Conservation (phyloP, 2,888 invertebrate genomes). For the Lobophora halterata region DNA sequence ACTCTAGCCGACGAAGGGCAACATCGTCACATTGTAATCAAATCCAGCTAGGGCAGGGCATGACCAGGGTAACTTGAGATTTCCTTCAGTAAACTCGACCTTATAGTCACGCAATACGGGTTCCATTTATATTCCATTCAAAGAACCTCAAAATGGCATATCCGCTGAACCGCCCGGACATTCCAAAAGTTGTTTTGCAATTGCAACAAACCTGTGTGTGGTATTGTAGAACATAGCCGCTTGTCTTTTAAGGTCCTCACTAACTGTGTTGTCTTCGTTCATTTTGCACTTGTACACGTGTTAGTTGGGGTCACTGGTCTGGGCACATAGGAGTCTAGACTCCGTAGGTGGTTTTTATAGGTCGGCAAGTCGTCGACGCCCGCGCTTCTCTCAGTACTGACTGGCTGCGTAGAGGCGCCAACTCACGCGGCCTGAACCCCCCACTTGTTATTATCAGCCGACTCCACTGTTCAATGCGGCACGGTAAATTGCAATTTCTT, state of each 20-base stretch:
- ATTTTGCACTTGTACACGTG: conserved; percentile 49
- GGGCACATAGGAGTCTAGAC: conserved; percentile 25
- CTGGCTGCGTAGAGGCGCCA: conserved; percentile 49
- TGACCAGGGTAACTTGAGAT: too few species aligned
- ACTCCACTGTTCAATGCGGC: conserved; percentile 42
- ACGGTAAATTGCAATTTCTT: conserved; percentile 27
- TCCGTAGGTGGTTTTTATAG: conserved; percentile 39
- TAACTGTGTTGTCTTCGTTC: conserved; percentile 67
- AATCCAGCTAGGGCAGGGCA: conserved; percentile 8
- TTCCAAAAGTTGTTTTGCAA: conserved; percentile 38
- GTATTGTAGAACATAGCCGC: conserved; percentile 75
- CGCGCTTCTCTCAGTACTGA: conserved; percentile 64
- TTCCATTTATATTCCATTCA: conserved; percentile 1
- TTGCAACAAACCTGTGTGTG: conserved; percentile 64
- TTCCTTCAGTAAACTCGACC: conserved; percentile 20
- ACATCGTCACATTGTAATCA: conserved; percentile 10
- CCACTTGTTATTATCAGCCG: conserved; percentile 45
- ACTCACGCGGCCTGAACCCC: conserved; percentile 60
- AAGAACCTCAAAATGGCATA: conserved; percentile 28
- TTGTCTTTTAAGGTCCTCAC: conserved; percentile 69
- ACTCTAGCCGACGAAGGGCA: background rate
- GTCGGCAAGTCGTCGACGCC: conserved; percentile 66
- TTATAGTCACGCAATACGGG: conserved; percentile 16
- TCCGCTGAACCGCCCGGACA: conserved; percentile 34
- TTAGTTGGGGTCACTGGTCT: conserved; percentile 37